phyloP scores from a whole-genome alignment of 1,140 invertebrate genomes.

The Brachionus koreanus region DNA sequence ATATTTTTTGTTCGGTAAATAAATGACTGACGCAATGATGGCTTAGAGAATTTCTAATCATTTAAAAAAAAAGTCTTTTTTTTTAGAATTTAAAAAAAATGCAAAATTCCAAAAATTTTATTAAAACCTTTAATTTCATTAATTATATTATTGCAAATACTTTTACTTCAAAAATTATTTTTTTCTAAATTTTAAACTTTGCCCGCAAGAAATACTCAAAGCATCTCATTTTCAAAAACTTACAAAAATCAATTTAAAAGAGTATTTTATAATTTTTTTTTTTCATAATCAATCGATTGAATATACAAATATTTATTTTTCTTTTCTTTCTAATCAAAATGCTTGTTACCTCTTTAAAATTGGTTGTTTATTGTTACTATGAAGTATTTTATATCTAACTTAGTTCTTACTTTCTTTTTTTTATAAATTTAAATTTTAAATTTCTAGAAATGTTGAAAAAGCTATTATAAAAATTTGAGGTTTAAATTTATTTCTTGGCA shows the following conservation, averaged over 20 bases:
- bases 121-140: too few species aligned
- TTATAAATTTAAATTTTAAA: not conserved
- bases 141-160: too few species aligned
- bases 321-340: not conserved
- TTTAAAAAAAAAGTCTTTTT: too few species aligned
- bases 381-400: conserved; percentile 3
- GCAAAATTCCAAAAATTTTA: too few species aligned
- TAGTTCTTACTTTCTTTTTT: not conserved
- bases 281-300: not conserved
- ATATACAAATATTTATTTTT: not conserved
- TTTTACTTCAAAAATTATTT: too few species aligned
- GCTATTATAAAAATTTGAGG: not conserved
- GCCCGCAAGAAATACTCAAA: too few species aligned
- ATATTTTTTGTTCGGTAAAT: too few species aligned
- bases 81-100: too few species aligned
- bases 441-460: not conserved
- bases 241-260: not conserved
- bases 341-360: not conserved
- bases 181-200: too few species aligned
- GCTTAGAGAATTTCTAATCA: too few species aligned
- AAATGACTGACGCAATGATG: too few species aligned
- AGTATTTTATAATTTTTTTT: not conserved
- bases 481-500: not conserved
- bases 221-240: too few species aligned
- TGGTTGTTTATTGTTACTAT: not conserved